Conservation (phyloP, 1,140 invertebrate genomes). For the Brachionus rubens region DNA sequence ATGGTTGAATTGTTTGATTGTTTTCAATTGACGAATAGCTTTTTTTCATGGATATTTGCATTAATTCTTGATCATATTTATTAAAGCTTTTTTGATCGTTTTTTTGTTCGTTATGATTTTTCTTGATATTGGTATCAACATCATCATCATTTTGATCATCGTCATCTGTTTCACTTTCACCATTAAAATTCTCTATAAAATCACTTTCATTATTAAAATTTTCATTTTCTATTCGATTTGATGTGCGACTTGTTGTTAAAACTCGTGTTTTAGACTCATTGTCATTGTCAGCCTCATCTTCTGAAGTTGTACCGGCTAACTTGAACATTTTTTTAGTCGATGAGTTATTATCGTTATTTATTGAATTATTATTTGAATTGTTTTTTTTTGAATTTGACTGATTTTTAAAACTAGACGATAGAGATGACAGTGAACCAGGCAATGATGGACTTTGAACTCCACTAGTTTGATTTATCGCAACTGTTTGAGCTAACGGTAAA, state of each 20-base stretch:
- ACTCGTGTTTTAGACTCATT: too few relatives aligned
- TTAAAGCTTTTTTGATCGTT: neutral
- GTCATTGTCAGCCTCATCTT: neutral
- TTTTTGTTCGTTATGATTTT: neutral
- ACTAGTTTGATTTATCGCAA: neutral
- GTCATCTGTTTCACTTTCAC: neutral
- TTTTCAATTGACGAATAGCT: neutral
- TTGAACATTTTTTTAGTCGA: neutral
- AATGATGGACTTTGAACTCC: neutral
- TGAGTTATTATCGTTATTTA: neutral
- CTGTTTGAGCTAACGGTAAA: neutral
- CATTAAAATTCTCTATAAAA: neutral
- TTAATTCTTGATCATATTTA: neutral
- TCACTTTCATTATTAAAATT: neutral
- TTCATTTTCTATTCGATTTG: too few relatives aligned
- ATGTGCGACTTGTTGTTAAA: too few relatives aligned
- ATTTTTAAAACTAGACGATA: slow-evolving; percentile 2
- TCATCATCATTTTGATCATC: neutral
- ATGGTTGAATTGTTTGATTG: neutral
- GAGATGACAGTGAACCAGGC: neutral
- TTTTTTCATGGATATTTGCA: too few relatives aligned
- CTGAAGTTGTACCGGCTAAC: neutral
- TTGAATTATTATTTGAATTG: neutral
- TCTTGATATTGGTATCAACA: neutral
- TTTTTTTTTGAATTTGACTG: neutral